Conservation (phyloP, 1,140 invertebrate genomes). For the Tribolium castaneum region DNA sequence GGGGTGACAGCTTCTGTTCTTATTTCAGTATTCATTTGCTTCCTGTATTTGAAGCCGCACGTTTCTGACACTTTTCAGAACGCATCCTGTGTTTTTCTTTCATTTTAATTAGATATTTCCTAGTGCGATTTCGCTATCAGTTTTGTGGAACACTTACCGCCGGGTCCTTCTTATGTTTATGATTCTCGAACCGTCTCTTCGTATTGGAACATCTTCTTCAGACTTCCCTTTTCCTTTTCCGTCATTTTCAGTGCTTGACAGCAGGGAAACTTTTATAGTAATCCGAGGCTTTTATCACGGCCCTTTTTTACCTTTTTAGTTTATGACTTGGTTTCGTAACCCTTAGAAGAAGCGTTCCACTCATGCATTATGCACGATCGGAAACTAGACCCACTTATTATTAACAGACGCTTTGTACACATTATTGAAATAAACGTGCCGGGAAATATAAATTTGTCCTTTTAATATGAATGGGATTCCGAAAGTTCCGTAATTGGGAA, state of each 20-base stretch:
- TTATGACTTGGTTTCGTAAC: background rate
- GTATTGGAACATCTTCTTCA: constrained; percentile 28
- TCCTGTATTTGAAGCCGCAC: background rate
- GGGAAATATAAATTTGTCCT: too few relatives aligned
- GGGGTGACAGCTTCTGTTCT: constrained; percentile 4
- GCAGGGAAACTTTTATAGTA: constrained; percentile 31
- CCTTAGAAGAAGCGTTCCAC: background rate
- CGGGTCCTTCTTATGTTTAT: constrained; percentile 17
- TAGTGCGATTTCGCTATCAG: background rate
- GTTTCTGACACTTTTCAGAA: background rate
- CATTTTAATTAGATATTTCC: background rate
- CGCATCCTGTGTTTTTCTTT: background rate
- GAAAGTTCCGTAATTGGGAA: background rate
- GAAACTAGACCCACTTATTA: background rate
- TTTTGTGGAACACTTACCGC: background rate
- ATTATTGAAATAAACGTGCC: background rate
- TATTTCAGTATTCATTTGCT: constrained; percentile 21
- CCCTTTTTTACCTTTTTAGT: constrained; percentile 16
- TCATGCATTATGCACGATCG: background rate
- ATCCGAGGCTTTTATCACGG: constrained; percentile 23
- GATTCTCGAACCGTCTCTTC: constrained; percentile 21
- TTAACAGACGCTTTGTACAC: background rate
- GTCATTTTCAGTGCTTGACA: constrained; percentile 20
- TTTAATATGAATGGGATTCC: too few relatives aligned
- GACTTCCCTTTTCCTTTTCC: constrained; percentile 29